Conservation (phyloP, 2,888 invertebrate genomes). For the Heterodera filipjevi region DNA sequence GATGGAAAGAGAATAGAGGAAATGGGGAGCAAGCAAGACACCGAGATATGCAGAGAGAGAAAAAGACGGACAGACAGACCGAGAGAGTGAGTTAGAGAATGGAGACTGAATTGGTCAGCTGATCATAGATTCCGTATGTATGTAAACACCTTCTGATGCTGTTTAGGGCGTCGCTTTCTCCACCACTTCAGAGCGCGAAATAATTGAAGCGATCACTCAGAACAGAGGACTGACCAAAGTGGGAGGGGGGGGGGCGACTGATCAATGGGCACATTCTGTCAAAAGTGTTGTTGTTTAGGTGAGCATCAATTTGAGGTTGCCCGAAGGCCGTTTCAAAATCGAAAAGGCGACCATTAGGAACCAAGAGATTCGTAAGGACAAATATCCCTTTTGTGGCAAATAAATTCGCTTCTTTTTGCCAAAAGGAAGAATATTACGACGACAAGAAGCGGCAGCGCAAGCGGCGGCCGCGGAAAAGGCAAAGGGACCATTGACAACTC, state of each 20-base stretch:
- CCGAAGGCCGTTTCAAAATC: slow-evolving; percentile 63
- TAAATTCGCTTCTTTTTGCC: slow-evolving; percentile 5
- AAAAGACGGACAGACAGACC: too few species aligned
- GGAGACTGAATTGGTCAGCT: not conserved
- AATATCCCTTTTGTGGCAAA: not conserved
- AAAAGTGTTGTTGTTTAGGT: slow-evolving; percentile 21
- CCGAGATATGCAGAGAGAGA: too few species aligned
- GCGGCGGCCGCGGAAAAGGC: slow-evolving; percentile 16
- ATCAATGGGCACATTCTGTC: not conserved
- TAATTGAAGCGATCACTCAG: slow-evolving; percentile 58
- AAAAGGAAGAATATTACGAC: slow-evolving; percentile 55
- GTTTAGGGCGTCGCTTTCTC: slow-evolving; percentile 61
- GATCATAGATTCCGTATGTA: not conserved
- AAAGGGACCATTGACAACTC: slow-evolving; percentile 19
- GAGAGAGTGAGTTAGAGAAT: too few species aligned
- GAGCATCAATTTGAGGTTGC: slow-evolving; percentile 61
- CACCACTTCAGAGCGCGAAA: slow-evolving; percentile 61
- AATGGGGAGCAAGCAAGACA: too few species aligned
- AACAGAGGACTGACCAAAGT: slow-evolving; percentile 60
- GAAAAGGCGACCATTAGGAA: slow-evolving; percentile 62
- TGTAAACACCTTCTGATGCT: not conserved
- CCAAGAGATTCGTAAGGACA: slow-evolving; percentile 63
- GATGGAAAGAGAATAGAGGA: too few species aligned
- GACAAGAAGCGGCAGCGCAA: slow-evolving; percentile 45
- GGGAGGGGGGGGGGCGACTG: not conserved